These are phyloP conservation scores for Gallinago media DNA, from an alignment of 2,113 vertebrate species.

Conservation along the genomic window DNA sequence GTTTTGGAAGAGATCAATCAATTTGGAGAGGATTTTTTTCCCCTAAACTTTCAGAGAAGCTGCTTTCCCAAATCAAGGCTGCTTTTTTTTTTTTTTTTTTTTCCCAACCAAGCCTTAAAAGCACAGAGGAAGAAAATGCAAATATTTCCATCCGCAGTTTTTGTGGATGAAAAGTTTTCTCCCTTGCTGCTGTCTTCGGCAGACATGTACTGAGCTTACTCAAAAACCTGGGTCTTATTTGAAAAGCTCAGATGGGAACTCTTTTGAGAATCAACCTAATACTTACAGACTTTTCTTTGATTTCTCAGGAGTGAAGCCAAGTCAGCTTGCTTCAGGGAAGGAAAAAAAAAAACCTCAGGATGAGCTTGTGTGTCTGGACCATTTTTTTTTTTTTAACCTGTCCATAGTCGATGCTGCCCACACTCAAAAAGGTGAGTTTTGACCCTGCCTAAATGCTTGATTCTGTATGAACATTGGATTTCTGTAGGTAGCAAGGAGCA, in stretches of 20 bases:
- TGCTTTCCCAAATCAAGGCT: background rate
- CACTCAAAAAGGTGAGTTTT: fast-evolving
- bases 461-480: fast-evolving
- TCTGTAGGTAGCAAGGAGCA: background rate
- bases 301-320: background rate
- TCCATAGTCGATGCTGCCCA: fast-evolving
- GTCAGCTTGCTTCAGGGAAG: background rate
- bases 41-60: background rate
- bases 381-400: background rate
- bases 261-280: background rate
- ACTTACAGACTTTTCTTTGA: background rate
- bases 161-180: background rate
- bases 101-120: background rate
- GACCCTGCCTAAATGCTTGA: background rate
- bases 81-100: background rate
- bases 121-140: background rate
- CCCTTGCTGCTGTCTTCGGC: background rate
- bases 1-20: background rate
- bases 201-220: background rate
- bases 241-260: background rate
- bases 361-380: background rate
- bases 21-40: background rate
- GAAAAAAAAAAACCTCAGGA: background rate
- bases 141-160: background rate
- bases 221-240: background rate